Evolutionary conservation across 2,797 vertebrate genomes (phyloP).

Genomic region (Etheostoma perlongum): DNA sequence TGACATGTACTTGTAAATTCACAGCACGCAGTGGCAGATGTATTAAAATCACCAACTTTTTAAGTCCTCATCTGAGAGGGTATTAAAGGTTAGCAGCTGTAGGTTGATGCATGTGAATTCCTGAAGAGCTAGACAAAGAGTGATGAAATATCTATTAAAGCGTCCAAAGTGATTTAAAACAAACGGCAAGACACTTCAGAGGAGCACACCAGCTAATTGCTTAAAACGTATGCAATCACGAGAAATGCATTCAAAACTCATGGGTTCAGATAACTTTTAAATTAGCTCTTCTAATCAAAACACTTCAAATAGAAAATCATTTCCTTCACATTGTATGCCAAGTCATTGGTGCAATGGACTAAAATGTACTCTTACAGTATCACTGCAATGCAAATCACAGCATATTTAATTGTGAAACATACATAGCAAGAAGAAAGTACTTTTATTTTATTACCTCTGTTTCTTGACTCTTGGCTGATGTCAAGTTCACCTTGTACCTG

Average conservation of each 20-base stretch:
- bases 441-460: constrained; percentile 84
- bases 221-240: constrained; percentile 14
- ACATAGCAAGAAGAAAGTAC: neutral
- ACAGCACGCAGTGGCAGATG: constrained; percentile 26
- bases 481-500: constrained; percentile 93
- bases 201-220: neutral
- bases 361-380: neutral
- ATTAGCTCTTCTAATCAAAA: constrained; percentile 7
- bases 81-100: constrained; percentile 41
- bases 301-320: constrained; percentile 1
- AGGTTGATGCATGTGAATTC: constrained; percentile 32
- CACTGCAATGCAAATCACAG: neutral
- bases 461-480: constrained; percentile 90
- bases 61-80: constrained; percentile 28
- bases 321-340: neutral
- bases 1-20: constrained; percentile 45
- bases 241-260: constrained; percentile 8
- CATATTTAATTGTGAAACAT: neutral
- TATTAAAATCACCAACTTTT: constrained; percentile 52
- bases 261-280: constrained; percentile 1
- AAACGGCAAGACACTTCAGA: neutral
- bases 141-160: constrained; percentile 17
- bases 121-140: constrained; percentile 21
- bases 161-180: constrained; percentile 10
- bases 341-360: neutral